Evolutionary conservation across 2,113 vertebrate species (phyloP).

Genomic region (Patagioenas fasciata): DNA sequence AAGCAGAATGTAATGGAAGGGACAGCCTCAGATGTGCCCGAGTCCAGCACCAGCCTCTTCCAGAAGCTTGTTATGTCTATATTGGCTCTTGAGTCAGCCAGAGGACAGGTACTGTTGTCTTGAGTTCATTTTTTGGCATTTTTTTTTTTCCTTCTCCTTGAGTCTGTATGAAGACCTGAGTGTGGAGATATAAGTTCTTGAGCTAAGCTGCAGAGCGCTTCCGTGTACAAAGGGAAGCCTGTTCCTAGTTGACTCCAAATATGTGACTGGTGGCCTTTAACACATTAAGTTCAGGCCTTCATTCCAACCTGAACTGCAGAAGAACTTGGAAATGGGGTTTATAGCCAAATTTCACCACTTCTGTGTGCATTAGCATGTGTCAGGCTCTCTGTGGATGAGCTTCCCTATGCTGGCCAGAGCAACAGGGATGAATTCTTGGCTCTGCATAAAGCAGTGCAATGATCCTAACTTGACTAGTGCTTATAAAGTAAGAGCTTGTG

Average conservation of each 20-base stretch:
- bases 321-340: background rate
- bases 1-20: background rate
- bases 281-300: background rate
- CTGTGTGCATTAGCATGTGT: accelerated
- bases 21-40: background rate
- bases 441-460: background rate
- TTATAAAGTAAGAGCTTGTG: background rate
- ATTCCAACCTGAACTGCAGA: background rate
- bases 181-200: background rate
- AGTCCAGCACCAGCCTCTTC: background rate
- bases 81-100: background rate
- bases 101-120: background rate
- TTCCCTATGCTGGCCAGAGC: background rate
- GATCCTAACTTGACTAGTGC: background rate
- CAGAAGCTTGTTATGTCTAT: background rate
- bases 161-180: background rate
- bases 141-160: background rate
- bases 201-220: background rate
- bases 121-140: background rate
- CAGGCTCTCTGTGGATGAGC: background rate
- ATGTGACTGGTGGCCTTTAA: background rate
- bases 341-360: background rate
- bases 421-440: background rate
- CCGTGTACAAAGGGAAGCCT: background rate
- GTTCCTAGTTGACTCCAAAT: background rate